Conservation (phyloP, 2,888 invertebrate genomes). For the Tiphia femorata region DNA sequence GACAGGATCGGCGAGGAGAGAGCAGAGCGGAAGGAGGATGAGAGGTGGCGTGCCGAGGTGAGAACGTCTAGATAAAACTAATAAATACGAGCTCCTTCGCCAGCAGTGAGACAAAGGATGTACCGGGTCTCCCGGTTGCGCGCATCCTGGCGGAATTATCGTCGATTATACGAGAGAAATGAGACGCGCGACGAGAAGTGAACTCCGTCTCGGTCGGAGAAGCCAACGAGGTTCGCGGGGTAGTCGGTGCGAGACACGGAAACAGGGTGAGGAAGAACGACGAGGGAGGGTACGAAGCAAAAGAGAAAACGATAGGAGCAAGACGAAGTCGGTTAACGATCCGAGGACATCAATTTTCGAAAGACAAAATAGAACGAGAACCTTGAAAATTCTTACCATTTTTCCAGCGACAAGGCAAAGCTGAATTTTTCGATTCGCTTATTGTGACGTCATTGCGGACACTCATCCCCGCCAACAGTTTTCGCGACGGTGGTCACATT, state of each 20-base stretch:
- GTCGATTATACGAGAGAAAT: slow-evolving; percentile 20
- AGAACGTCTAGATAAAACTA: slow-evolving; percentile 32
- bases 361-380: too few species aligned
- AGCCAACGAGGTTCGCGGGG: not conserved
- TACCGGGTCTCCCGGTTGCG: not conserved
- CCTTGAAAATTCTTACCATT: too few species aligned
- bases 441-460: too few species aligned
- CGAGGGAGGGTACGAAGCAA: not conserved
- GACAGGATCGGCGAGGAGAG: slow-evolving; percentile 4
- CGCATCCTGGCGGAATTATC: slow-evolving; percentile 16
- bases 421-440: too few species aligned
- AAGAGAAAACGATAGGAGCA: not conserved
- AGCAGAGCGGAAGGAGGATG: not conserved
- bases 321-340: too few species aligned
- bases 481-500: too few species aligned
- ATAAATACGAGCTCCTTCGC: slow-evolving; percentile 39
- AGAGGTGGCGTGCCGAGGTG: not conserved
- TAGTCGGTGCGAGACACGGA: not conserved
- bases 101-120: not conserved
- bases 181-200: not conserved
- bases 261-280: not conserved
- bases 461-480: too few species aligned
- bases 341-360: too few species aligned
- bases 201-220: not conserved
- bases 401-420: too few species aligned